Evolutionary conservation across 2,113 vertebrate species (phyloP), one percentile per base, ranked within the genome.

Genomic region (Delphinus delphis): DNA sequence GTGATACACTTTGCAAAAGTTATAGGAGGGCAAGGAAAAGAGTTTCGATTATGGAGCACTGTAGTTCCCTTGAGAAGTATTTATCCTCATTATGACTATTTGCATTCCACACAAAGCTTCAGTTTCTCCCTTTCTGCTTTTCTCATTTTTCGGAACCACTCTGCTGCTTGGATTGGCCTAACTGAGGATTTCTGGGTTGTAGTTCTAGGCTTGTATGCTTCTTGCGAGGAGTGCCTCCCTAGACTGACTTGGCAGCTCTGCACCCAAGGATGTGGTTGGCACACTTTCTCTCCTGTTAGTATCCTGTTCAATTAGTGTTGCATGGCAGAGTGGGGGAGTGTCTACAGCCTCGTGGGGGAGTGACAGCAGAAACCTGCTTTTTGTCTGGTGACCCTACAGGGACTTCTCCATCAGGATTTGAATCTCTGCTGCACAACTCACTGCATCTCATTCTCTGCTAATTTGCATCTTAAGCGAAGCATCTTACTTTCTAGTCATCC

Each of bases 401-500:
- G 98, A 98, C 81, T 98, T 96, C 97, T 98, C 74, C 93, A 97
- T 97, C 97, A 98, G 98, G 97, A 95, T 91, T 90, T 84, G 74
- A 98, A 90, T 98, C 98, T 98, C 98, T 92, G 68, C 97, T 98
- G 98, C 97, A 90, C 94, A 97, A 97, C 95, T 98, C 20, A 13
- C 92, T 97, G 97, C 97, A 98, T 98, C 95, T 98, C 98, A 98
- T 98, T 98, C 96, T 90, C 87, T 3, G 13, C 94, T 98, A 96
- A 99, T 99, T 98, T 99, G 97, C 98, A 98, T 99, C 98, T 98
- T 97, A 97, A 98, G 97, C 94, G 77, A 96, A 96, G 97, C 96
- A 86, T 98, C 98, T 98, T 98, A 96, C 95, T 98, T 98, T 98
- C 96, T 89, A 98, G 98, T 98, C 98, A 98, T 98, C 98, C 98